Evolutionary conservation across 2,797 vertebrate genomes (phyloP), one percentile per base, ranked within the genome.

Genomic region (Odontamblyopus rebecca): DNA sequence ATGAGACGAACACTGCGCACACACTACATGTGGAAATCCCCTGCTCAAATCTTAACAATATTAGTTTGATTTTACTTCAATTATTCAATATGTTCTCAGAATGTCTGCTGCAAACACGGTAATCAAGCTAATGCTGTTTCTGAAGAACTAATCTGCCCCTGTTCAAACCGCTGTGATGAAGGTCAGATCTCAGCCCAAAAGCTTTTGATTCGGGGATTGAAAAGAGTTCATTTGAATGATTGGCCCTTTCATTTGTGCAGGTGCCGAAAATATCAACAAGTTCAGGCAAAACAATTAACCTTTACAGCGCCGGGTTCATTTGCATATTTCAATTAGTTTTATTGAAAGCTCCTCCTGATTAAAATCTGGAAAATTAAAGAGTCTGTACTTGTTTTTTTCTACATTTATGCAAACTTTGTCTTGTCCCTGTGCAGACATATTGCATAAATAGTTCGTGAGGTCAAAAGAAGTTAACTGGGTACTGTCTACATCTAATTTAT

Each of bases 251-350:
- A 2, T 7, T 57, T 76, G 54, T 62, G 15, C 86, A 86, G 85
- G 85, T 89, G 89, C 74, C 35, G 54, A 75, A 89, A 91, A 91
- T 89, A 89, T 87, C 86, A 89, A 80, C 74, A 80, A 64, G 68
- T 85, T 82, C 71, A 72, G 51, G 32, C 30, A 62, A 78, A 89
- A 84, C 86, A 60, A 82, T 90, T 89, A 89, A 90, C 88, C 88
- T 89, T 90, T 76, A 72, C 64, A 30, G 29, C n/a, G 23, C 64
- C 27, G 44, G 5, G 82, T 86, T 61, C 3, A 86, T 87, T 84
- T 83, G 6, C 81, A 86, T 90, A 82, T 86, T 89, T 76, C 68
- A 83, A 86, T 79, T 66, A 75, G 63, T 73, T 63, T 50, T 30
- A 66, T 87, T 16, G 59, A 68, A 75, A 76, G 12, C 9, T 30